phyloP scores from a whole-genome alignment of 1,140 invertebrate genomes.

The Trichonephila clavipes region DNA sequence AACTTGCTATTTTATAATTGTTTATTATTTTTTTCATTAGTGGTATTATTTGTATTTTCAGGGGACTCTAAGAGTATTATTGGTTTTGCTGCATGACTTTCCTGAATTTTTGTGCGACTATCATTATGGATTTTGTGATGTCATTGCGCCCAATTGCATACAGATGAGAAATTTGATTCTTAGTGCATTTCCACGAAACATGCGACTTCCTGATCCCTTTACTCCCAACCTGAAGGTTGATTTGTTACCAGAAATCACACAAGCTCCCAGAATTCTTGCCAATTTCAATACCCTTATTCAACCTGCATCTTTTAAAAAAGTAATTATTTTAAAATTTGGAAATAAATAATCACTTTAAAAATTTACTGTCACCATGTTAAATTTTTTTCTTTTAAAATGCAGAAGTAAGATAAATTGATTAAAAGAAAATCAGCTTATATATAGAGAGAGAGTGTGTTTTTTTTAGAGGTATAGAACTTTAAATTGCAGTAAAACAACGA shows the following conservation, averaged over 20 bases:
- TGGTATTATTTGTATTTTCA: constrained; percentile 80
- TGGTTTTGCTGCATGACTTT: constrained; percentile 98
- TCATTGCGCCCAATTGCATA: constrained; percentile 99
- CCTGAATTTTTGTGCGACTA: constrained; percentile 99
- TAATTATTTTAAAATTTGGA: constrained; percentile 68
- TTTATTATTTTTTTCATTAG: not conserved
- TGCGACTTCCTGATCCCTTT: constrained; percentile 98
- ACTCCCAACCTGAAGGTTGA: constrained; percentile 98
- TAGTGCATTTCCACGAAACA: constrained; percentile 98
- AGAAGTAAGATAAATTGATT: too few species aligned
- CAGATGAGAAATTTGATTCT: constrained; percentile 99
- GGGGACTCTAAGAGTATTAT: constrained; percentile 95
- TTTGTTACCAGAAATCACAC: constrained; percentile 90
- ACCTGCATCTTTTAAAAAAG: constrained; percentile 92
- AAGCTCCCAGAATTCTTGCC: constrained; percentile 91
- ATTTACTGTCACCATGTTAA: not conserved
- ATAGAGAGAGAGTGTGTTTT: too few species aligned
- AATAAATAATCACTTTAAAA: not conserved
- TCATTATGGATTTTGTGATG: constrained; percentile 99
- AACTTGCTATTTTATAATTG: not conserved
- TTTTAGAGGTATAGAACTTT: too few species aligned
- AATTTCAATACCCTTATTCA: constrained; percentile 94
- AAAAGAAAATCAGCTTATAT: too few species aligned
- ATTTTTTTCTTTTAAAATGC: not conserved
- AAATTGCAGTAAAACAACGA: too few species aligned